phyloP scores from a whole-genome alignment of 2,113 vertebrate species.

The Plectropomus leopardus region DNA sequence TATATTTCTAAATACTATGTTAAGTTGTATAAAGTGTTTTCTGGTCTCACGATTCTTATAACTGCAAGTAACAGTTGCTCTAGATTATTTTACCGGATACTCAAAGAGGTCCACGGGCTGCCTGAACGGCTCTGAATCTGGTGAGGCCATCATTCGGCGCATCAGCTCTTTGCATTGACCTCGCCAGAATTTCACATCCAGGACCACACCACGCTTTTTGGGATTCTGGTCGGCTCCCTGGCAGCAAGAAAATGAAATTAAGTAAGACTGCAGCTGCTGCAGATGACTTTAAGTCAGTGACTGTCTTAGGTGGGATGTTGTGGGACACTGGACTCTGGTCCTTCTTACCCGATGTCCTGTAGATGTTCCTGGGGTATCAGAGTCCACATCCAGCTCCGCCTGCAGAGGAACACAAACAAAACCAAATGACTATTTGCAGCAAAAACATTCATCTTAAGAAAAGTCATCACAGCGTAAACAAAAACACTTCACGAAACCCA shows the following conservation, averaged over 20 bases:
- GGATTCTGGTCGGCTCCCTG: slow-evolving; percentile 54
- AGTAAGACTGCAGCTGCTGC: background rate
- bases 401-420: slow-evolving; percentile 69
- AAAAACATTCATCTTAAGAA: background rate
- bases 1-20: background rate
- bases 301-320: background rate
- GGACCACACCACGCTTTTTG: slow-evolving; percentile 77
- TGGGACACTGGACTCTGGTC: background rate
- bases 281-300: background rate
- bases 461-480: background rate
- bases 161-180: slow-evolving; percentile 91
- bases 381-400: slow-evolving; percentile 92
- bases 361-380: slow-evolving; percentile 95
- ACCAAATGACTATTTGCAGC: background rate
- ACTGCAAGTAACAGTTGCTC: background rate
- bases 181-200: slow-evolving; percentile 89
- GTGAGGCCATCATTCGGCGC: slow-evolving; percentile 90
- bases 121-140: slow-evolving; percentile 93
- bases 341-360: slow-evolving; percentile 89
- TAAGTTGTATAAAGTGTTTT: background rate
- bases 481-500: background rate
- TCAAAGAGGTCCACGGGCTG: slow-evolving; percentile 92
- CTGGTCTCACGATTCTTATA: background rate
- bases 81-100: slow-evolving; percentile 86
- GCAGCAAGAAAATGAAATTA: background rate